These are phyloP conservation scores for Bombycilla garrulus DNA, from an alignment of 2,113 vertebrate genomes.

Conservation along the genomic window DNA sequence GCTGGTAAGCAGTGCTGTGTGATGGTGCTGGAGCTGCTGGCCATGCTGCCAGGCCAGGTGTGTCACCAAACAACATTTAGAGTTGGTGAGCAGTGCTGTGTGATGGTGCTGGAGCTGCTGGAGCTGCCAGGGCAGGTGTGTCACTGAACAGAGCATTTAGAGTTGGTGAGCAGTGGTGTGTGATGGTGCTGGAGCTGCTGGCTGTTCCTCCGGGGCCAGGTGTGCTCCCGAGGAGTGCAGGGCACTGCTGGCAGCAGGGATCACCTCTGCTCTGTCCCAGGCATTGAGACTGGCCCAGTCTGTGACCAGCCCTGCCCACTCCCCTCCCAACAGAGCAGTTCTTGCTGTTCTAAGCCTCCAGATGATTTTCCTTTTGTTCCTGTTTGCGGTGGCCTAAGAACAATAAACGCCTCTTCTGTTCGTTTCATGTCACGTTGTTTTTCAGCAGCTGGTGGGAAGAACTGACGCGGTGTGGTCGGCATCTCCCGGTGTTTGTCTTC, in stretches of 20 bases:
- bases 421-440: accelerated
- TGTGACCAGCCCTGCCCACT: accelerated
- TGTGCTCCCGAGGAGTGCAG: accelerated
- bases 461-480: not conserved
- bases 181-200: not conserved
- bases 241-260: not conserved
- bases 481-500: accelerated
- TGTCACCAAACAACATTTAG: too few species aligned
- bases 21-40: too few species aligned
- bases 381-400: not conserved
- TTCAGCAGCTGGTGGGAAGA: not conserved
- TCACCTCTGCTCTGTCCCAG: accelerated
- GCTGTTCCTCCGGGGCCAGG: not conserved
- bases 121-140: not conserved
- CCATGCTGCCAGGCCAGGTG: too few species aligned
- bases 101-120: not conserved
- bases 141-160: not conserved
- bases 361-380: not conserved
- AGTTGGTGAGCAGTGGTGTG: accelerated
- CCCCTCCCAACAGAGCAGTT: accelerated
- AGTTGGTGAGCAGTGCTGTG: accelerated
- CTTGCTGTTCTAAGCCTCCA: not conserved
- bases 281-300: accelerated
- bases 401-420: not conserved
- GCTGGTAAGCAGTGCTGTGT: too few species aligned